These are phyloP conservation scores for Tetramorium simillimum DNA, from an alignment of 1,140 invertebrate genomes.

Conservation along the genomic window DNA sequence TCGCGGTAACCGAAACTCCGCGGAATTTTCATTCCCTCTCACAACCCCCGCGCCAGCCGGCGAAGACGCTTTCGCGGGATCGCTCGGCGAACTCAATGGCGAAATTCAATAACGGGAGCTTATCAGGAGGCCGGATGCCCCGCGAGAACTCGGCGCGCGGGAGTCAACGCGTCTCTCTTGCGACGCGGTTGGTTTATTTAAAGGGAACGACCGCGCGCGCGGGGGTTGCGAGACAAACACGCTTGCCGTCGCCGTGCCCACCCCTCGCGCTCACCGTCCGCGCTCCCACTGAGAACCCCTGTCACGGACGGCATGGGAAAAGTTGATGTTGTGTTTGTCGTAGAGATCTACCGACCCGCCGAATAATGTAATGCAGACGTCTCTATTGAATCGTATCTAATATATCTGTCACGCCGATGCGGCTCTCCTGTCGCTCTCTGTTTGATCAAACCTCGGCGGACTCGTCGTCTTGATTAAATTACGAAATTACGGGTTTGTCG, in stretches of 20 bases:
- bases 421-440: constrained; percentile 38
- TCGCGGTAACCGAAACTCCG: constrained; percentile 15
- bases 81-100: constrained; percentile 41
- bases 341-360: constrained; percentile 83
- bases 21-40: constrained; percentile 11
- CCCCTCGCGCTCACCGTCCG: constrained; percentile 52
- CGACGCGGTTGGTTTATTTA: constrained; percentile 69
- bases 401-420: constrained; percentile 82
- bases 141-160: constrained; percentile 16
- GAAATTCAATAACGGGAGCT: constrained; percentile 58
- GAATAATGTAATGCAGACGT: constrained; percentile 82
- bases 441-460: constrained; percentile 75
- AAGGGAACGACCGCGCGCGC: constrained; percentile 60
- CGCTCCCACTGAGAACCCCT: constrained; percentile 81
- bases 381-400: constrained; percentile 83
- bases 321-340: constrained; percentile 84
- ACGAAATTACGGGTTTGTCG: constrained; percentile 68
- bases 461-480: constrained; percentile 78
- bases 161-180: constrained; percentile 68
- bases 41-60: neutral
- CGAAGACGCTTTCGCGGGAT: constrained; percentile 30
- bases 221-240: constrained; percentile 63
- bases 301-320: constrained; percentile 82
- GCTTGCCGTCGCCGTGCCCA: neutral
- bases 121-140: constrained; percentile 42